Base-by-base conservation (phyloP, 2,888 invertebrate genomes). In the Leptopilina drosophilae region DNA sequence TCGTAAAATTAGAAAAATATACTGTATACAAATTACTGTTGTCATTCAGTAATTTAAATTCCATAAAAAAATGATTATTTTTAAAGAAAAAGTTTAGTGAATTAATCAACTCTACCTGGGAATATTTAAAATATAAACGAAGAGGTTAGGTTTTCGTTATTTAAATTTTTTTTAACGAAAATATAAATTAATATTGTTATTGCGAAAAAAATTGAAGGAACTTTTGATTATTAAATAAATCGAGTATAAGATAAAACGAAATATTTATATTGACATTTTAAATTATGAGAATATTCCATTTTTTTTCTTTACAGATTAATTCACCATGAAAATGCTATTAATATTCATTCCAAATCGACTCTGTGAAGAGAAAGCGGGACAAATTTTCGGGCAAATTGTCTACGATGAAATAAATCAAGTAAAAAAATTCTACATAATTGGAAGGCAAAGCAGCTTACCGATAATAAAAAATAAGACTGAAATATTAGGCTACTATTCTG, bases 401-500 rank as follows among this genome's bases (percentile, higher is more conserved):
- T 64, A 80, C n/a, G 78, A 83, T 53, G 75, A 80, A 40, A 14
- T 26, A 1, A 79, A 80, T 11, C 59, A 81, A 53, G 77, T 78
- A 0, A 69, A 73, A 5, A 81, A 81, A 62, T 83, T 82, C 14
- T 83, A 83, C 53, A 77, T 83, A 40, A 59, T 83, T 20, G 81
- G 81, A 11, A 53, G 26, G 8, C 26, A 69, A 69, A 33, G 5
- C 4, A 8, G 33, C 20, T 15, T 69, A 6, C 79, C 79, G 33
- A 33, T 33, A 4, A 75, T 81, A 0, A 80, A 77, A 46, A 69
- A 65, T 11, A 76, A 67, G 1, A 79, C 81, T 75, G 79, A 80
- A 20, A 78, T 83, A 3, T 78, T 83, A 11, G 83, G 83, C 0
- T 82, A 80, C 76, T 83, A 77, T 53, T 83, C 77, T 46, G 79